Evolutionary conservation across 2,888 invertebrate genomes (phyloP).

Genomic region (Globia sparganii): DNA sequence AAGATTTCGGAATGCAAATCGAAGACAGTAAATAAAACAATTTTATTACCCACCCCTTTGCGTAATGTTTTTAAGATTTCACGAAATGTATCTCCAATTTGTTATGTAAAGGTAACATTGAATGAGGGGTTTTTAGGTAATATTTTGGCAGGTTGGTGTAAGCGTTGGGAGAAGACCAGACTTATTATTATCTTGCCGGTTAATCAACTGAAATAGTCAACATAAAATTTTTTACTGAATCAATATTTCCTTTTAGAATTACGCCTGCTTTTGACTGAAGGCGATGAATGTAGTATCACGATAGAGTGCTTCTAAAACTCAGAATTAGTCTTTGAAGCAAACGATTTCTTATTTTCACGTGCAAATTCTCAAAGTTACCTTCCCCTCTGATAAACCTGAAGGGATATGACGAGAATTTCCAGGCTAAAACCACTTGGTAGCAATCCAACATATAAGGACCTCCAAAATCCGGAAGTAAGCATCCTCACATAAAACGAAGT

Average conservation of each 20-base stretch:
- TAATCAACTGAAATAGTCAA: no score
- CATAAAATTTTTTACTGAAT: no score
- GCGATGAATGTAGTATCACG: not conserved
- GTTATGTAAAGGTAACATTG: slow-evolving; percentile 37
- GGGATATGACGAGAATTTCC: not conserved
- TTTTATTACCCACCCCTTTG: slow-evolving; percentile 38
- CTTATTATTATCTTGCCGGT: not conserved
- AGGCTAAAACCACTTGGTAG: not conserved
- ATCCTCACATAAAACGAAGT: not conserved
- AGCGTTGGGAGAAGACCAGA: not conserved
- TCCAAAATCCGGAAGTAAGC: not conserved
- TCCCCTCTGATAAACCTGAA: not conserved
- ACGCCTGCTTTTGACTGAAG: not conserved
- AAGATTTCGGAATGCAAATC: slow-evolving; percentile 39
- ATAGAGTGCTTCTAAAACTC: not conserved
- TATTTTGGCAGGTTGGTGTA: not conserved
- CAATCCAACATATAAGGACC: not conserved
- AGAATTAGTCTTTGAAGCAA: not conserved
- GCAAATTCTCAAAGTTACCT: not conserved
- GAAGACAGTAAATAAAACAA: slow-evolving; percentile 41
- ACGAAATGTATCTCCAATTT: slow-evolving; percentile 29
- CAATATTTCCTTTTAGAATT: no score
- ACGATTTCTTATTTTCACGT: not conserved
- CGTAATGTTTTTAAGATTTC: slow-evolving; percentile 42
- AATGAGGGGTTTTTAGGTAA: not conserved